Conservation (phyloP, 2,888 invertebrate species). For the Plagodis pulveraria region DNA sequence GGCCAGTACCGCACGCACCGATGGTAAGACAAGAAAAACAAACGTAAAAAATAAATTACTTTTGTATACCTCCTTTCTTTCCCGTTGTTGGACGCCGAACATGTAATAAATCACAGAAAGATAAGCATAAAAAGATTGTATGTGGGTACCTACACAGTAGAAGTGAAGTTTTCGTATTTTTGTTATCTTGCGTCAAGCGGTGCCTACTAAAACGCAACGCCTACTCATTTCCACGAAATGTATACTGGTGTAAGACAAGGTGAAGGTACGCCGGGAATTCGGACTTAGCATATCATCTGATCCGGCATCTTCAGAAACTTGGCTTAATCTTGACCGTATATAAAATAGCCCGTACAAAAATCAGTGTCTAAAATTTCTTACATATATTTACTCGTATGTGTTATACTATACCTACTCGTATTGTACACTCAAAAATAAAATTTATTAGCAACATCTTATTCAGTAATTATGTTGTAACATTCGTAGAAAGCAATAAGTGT, state of each 20-base stretch:
- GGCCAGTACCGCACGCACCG: constrained; percentile 80
- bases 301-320: neutral
- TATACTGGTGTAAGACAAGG: constrained; percentile 30
- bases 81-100: constrained; percentile 83
- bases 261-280: constrained; percentile 20
- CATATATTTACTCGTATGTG: too few species aligned
- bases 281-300: constrained; percentile 20
- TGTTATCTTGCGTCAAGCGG: constrained; percentile 77
- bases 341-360: too few species aligned
- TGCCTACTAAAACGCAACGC: constrained; percentile 67
- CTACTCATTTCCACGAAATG: constrained; percentile 71
- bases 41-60: constrained; percentile 84
- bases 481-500: too few species aligned
- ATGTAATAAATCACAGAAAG: constrained; percentile 83
- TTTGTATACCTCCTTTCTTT: constrained; percentile 84
- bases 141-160: constrained; percentile 81
- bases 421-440: too few species aligned
- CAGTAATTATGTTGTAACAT: too few species aligned
- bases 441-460: too few species aligned
- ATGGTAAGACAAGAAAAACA: constrained; percentile 82
- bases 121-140: constrained; percentile 85
- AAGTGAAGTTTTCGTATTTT: constrained; percentile 82
- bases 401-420: too few species aligned
- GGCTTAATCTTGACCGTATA: too few species aligned
- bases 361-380: too few species aligned